Evolutionary conservation across 2,113 vertebrate species (phyloP), one percentile per base, ranked within the genome.

Genomic region (Vidua chalybeata): DNA sequence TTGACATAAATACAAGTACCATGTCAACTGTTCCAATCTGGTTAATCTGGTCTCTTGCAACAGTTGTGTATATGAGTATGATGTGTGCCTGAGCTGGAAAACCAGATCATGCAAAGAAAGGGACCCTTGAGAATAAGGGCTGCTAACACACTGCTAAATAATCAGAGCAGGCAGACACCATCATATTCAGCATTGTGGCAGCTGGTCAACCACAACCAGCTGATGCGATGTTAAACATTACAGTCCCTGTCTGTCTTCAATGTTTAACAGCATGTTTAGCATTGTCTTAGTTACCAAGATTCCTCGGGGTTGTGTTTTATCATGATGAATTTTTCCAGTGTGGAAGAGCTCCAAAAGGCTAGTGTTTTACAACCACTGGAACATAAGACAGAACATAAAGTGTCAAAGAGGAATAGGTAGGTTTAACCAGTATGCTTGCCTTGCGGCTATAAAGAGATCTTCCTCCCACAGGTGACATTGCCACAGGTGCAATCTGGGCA

Each of bases 231-330:
- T 95, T 96, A 96, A 96, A 81, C 76, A 96, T 85, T 91, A 92
- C 63, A 93, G 90, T 27, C 82, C 63, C 82, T 86, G 87, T 33
- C 93, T 94, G 94, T 61, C 26, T 74, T 93, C 84, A 95, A 1
- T 93, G 94, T 95, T 96, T 95, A 96, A 93, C 85, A 94, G 82
- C 90, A 21, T 95, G 93, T 97, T 96, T 96, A 96, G 88, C 82
- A 97, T 88, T 93, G 93, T 96, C 90, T 93, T 97, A 94, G 93
- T 88, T 96, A 96, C 93, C 92, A 93, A 52, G 94, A 93, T 86
- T 96, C 87, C 83, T 96, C 0, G 0, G 93, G 90, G 92, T 83
- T 96, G 80, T 95, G 84, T 95, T 96, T 94, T 94, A 95, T 93
- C 94, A 71, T 74, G 93, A 96, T 77, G 78, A 91, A 95, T 95